Percentiles rank a stretch among this genome's conserved stretches.
These are phyloP conservation scores for Drosophila vallismaia DNA, from an alignment of 2,888 invertebrate genomes.

Conservation along the genomic window DNA sequence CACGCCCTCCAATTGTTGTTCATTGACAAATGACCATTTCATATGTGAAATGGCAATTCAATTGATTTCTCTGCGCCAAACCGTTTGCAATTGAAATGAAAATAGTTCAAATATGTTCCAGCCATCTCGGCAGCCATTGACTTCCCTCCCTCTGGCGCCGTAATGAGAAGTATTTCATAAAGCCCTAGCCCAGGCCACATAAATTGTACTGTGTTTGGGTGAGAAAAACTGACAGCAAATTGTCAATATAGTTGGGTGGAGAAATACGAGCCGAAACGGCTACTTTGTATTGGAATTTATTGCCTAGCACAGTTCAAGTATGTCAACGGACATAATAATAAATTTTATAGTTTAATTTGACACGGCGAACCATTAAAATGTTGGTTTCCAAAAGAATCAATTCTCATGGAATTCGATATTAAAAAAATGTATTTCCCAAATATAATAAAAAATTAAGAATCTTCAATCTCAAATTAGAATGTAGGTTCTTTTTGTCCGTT, in stretches of 20 bases:
- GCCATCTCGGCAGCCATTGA: constrained; percentile 40
- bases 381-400: not conserved
- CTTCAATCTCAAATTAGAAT: too few species aligned
- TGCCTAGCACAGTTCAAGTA: constrained; percentile 68
- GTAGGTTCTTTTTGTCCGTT: too few species aligned
- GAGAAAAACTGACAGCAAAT: constrained; percentile 69
- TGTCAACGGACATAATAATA: constrained; percentile 71
- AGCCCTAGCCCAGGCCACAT: constrained; percentile 50
- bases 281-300: constrained; percentile 61
- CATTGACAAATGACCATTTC: constrained; percentile 79
- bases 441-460: too few species aligned
- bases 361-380: constrained; percentile 38
- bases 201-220: constrained; percentile 57
- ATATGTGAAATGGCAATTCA: constrained; percentile 79
- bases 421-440: too few species aligned
- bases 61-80: constrained; percentile 69
- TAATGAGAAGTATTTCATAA: constrained; percentile 78
- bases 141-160: constrained; percentile 21
- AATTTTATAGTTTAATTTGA: constrained; percentile 72
- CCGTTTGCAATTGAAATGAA: constrained; percentile 77
- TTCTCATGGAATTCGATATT: too few species aligned
- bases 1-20: constrained; percentile 57
- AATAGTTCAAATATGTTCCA: constrained; percentile 75
- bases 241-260: constrained; percentile 69
- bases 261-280: constrained; percentile 59